A percentile compares a stretch with the other conserved stretches of the same genome.
These are phyloP conservation scores for Cisticola juncidis DNA, from an alignment of 2,113 vertebrate genomes.

Conservation along the genomic window DNA sequence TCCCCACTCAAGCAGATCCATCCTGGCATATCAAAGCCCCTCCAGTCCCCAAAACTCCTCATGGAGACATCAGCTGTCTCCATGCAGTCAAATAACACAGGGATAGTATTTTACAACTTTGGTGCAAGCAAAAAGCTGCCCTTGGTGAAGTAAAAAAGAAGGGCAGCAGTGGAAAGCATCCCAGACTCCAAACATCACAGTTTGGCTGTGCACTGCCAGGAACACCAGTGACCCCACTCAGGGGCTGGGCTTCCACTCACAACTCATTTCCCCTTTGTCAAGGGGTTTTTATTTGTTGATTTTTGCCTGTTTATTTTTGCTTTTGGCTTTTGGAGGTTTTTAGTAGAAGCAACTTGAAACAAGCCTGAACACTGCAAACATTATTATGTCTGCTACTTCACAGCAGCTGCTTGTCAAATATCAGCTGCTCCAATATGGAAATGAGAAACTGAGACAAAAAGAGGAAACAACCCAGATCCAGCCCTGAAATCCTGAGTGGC, in stretches of 20 bases:
- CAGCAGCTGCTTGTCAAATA: not conserved
- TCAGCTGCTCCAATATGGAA: not conserved
- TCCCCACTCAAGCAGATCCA: not conserved
- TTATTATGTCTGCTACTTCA: not conserved
- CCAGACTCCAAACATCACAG: not conserved
- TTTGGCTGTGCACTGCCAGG: accelerated
- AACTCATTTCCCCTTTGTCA: not conserved
- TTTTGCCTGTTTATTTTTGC: not conserved
- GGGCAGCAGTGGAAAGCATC: not conserved
- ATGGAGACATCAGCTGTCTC: not conserved
- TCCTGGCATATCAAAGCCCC: not conserved
- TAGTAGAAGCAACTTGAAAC: not conserved
- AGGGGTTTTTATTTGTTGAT: not conserved
- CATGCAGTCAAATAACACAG: accelerated
- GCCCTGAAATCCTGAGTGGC: not conserved
- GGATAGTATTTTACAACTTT: not conserved
- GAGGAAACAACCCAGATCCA: not conserved
- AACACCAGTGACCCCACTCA: accelerated
- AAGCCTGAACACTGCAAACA: not conserved
- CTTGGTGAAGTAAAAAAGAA: not conserved
- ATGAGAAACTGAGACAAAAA: not conserved
- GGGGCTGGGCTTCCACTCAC: not conserved
- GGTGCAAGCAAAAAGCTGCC: not conserved
- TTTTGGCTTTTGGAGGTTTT: not conserved
- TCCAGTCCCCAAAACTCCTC: not conserved